phyloP scores from a whole-genome alignment of 2,113 vertebrate genomes.

The Trachemys scripta region DNA sequence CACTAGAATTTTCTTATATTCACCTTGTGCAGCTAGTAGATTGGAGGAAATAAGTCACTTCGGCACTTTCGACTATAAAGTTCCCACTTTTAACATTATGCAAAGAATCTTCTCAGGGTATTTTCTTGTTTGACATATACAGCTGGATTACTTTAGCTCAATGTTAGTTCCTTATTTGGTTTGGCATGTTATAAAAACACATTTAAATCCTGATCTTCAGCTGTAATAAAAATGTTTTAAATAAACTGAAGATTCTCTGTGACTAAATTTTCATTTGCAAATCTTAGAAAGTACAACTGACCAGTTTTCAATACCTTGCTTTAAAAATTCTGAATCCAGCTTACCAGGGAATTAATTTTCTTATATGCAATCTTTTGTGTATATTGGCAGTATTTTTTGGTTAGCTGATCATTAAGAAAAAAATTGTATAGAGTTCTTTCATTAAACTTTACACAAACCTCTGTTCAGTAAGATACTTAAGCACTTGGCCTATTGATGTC shows the following conservation, averaged over 20 bases:
- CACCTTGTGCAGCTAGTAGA: background rate
- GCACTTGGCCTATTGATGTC: background rate
- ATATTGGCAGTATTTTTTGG: background rate
- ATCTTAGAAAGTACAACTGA: background rate
- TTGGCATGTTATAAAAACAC: background rate
- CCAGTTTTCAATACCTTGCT: background rate
- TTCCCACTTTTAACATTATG: background rate
- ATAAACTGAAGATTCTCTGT: background rate
- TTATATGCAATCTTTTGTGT: background rate
- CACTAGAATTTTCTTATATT: background rate
- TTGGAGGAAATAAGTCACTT: background rate
- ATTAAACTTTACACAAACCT: background rate
- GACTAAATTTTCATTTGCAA: background rate
- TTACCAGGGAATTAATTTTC: background rate
- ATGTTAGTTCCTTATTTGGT: background rate
- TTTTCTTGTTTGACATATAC: background rate
- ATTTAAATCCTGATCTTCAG: background rate
- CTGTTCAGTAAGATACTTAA: background rate
- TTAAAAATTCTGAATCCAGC: background rate
- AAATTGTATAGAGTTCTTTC: background rate
- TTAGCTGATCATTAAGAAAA: background rate
- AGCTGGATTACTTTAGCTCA: background rate
- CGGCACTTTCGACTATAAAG: background rate
- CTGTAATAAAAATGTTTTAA: background rate
- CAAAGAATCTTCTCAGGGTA: background rate